These are phyloP conservation scores for Eretmocerus hayati DNA, from an alignment of 2,888 invertebrate genomes.

Conservation along the genomic window DNA sequence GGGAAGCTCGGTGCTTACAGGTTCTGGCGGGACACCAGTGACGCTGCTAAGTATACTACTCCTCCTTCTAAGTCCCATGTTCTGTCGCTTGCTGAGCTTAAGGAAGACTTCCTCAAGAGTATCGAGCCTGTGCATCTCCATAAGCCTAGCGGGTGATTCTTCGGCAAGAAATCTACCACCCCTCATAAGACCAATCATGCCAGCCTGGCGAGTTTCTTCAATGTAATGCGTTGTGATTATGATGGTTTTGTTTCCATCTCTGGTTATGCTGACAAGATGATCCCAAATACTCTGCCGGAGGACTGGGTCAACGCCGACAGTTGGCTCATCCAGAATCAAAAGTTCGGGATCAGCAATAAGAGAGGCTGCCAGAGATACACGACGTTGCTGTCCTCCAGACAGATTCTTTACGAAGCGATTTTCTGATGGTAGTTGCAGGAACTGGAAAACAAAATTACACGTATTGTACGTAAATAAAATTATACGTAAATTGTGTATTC, in stretches of 20 bases:
- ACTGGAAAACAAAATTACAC: too few species aligned
- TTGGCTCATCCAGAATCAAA: conserved; percentile 86
- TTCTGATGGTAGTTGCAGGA: conserved; percentile 52
- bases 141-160: conserved; percentile 66
- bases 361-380: conserved; percentile 84
- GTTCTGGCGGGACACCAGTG: conserved; percentile 45
- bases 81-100: conserved; percentile 72
- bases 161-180: conserved; percentile 80
- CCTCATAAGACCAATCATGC: conserved; percentile 74
- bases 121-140: conserved; percentile 64
- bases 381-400: conserved; percentile 84
- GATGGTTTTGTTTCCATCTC: conserved; percentile 68
- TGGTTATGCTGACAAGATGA: conserved; percentile 71
- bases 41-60: conserved; percentile 75
- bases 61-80: conserved; percentile 70
- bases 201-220: conserved; percentile 78
- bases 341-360: conserved; percentile 83
- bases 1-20: too few species aligned
- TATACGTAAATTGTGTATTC: too few species aligned
- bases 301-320: conserved; percentile 88
- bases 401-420: conserved; percentile 65
- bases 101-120: conserved; percentile 76
- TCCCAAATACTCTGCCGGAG: conserved; percentile 81
- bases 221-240: conserved; percentile 86
- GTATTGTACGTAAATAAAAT: too few species aligned